Conservation (phyloP, 2,888 invertebrate genomes). For the Drosophila leonis region DNA sequence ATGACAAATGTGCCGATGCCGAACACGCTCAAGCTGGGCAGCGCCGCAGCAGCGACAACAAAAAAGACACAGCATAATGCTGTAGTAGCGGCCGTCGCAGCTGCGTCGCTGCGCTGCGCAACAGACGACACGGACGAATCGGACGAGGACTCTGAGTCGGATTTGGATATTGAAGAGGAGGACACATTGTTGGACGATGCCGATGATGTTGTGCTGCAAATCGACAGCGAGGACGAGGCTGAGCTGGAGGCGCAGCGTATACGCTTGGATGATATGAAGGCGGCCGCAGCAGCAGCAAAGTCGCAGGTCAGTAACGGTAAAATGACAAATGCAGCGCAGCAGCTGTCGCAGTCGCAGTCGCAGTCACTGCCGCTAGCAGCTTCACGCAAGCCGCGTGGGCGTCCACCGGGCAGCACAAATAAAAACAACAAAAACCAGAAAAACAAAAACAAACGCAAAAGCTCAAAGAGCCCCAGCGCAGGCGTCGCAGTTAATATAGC, state of each 20-base stretch:
- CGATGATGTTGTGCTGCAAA: conserved; percentile 73
- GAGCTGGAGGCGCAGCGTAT: conserved; percentile 82
- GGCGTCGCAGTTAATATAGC: conserved; percentile 50
- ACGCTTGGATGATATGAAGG: conserved; percentile 71
- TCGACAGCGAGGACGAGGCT: conserved; percentile 83
- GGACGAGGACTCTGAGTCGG: conserved; percentile 63
- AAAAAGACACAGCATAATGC: conserved; percentile 75
- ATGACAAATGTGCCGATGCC: conserved; percentile 69
- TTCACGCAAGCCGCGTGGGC: conserved; percentile 65
- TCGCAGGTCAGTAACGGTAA: conserved; percentile 64
- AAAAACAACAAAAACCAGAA: conserved; percentile 49
- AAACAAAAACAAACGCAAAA: conserved; percentile 59
- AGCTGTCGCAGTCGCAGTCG: conserved; percentile 4
- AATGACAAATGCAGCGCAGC: conserved; percentile 31
- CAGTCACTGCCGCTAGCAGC: conserved; percentile 15
- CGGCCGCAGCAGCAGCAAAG: conserved; percentile 58
- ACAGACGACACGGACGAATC: conserved; percentile 65
- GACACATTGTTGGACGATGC: conserved; percentile 66
- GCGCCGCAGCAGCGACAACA: conserved; percentile 57
- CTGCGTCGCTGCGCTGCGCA: conserved; percentile 62
- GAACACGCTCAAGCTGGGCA: conserved; percentile 54
- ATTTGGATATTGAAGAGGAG: conserved; percentile 70
- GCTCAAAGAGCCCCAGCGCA: conserved; percentile 60
- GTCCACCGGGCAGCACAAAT: conserved; percentile 57
- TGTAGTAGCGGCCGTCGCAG: conserved; percentile 73